These are phyloP conservation scores for Trichomalopsis sarcophagae DNA, from an alignment of 1,140 invertebrate species.

Conservation along the genomic window DNA sequence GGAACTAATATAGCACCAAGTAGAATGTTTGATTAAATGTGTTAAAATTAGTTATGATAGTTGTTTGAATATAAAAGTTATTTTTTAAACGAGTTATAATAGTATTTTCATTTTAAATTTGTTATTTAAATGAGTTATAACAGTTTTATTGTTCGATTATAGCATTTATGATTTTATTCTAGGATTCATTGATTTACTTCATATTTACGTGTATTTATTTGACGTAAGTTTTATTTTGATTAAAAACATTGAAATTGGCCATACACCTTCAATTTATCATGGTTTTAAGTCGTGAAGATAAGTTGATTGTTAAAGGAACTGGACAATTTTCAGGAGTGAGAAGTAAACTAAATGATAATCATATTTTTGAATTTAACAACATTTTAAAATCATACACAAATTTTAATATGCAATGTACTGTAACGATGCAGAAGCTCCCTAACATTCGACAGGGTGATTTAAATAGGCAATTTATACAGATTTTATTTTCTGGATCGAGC, in stretches of 20 bases:
- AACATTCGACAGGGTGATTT: neutral
- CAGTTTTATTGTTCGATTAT: no score
- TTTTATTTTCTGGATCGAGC: slow-evolving; percentile 29
- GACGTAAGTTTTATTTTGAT: no score
- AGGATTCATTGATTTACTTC: no score
- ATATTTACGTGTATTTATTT: no score
- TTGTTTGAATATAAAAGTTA: no score
- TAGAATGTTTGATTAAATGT: no score
- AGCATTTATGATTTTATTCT: no score
- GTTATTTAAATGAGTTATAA: no score
- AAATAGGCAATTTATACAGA: neutral
- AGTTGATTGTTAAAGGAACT: slow-evolving; percentile 5
- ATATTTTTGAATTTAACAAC: neutral
- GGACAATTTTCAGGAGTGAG: neutral
- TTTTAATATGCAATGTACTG: slow-evolving; percentile 1
- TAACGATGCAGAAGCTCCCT: neutral
- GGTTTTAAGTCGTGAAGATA: neutral
- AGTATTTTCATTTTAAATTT: no score
- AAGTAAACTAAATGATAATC: neutral
- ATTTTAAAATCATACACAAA: neutral
- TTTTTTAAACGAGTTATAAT: no score
- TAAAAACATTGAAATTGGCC: neutral
- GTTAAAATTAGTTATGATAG: no score
- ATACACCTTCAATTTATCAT: neutral
- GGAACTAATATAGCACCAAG: no score